phyloP scores from a whole-genome alignment of 2,797 vertebrate genomes.

The Rhincodon typus region DNA sequence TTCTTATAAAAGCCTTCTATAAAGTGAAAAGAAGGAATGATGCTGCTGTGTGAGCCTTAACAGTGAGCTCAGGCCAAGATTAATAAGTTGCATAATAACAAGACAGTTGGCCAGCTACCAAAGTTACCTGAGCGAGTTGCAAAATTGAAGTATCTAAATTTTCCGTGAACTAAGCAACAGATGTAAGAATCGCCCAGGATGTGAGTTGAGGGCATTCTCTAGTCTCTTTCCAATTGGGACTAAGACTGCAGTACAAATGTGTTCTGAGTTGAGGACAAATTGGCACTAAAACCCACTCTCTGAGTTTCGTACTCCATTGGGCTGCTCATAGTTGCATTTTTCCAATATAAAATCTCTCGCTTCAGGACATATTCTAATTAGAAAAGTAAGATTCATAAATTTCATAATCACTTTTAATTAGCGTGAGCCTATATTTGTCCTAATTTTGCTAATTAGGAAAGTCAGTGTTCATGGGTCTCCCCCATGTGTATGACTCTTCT shows the following conservation, averaged over 20 bases:
- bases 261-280: background rate
- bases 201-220: background rate
- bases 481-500: background rate
- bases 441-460: conserved; percentile 33
- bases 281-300: background rate
- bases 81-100: no score
- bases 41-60: background rate
- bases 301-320: background rate
- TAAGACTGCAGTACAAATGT: background rate
- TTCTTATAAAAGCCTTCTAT: no score
- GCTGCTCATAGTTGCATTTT: background rate
- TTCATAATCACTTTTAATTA: conserved; percentile 32
- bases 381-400: conserved; percentile 34
- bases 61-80: no score
- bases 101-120: no score
- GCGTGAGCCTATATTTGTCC: conserved; percentile 14
- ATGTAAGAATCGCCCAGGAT: background rate
- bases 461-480: background rate
- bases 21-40: no score
- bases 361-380: conserved; percentile 35
- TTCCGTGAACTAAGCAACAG: background rate
- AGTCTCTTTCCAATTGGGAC: background rate
- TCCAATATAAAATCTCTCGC: conserved; percentile 31
- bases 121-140: background rate
- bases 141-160: background rate